phyloP scores from a whole-genome alignment of 1,140 invertebrate genomes.

The Pinna nobilis region DNA sequence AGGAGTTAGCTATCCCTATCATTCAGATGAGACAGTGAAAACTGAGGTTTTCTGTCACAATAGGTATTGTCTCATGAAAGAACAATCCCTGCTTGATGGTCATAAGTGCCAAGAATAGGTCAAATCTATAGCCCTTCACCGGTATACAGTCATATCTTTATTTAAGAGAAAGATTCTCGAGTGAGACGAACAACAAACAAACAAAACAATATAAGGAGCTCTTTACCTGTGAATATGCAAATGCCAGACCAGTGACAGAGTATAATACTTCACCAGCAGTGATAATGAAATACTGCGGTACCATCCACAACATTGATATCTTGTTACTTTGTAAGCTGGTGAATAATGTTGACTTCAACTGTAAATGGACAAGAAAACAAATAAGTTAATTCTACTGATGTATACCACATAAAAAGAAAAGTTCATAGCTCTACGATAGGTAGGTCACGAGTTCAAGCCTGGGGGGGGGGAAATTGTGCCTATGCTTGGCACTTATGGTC shows the following conservation, averaged over 20 bases:
- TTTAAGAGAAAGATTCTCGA: not conserved
- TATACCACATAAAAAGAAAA: not conserved
- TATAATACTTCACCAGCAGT: constrained; percentile 92
- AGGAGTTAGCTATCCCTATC: too few species aligned
- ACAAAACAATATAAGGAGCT: not conserved
- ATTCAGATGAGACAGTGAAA: too few species aligned
- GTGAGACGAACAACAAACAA: not conserved
- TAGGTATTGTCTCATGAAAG: too few species aligned
- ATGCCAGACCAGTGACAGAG: constrained; percentile 92
- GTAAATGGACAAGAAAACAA: not conserved
- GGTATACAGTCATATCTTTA: too few species aligned
- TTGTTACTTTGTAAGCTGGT: constrained; percentile 79
- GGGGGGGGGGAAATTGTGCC: too few species aligned
- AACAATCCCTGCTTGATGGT: not conserved
- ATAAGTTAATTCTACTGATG: too few species aligned
- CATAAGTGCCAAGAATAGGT: too few species aligned
- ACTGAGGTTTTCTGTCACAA: too few species aligned
- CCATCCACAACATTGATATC: constrained; percentile 87
- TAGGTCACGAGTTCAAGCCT: not conserved
- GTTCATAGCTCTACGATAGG: not conserved
- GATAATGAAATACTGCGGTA: constrained; percentile 91
- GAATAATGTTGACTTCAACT: constrained; percentile 26
- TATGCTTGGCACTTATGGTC: too few species aligned
- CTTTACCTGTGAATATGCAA: constrained; percentile 86
- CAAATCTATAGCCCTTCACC: too few species aligned